Evolutionary conservation across 1,140 invertebrate species (phyloP).

Genomic region (Agrilus planipennis): DNA sequence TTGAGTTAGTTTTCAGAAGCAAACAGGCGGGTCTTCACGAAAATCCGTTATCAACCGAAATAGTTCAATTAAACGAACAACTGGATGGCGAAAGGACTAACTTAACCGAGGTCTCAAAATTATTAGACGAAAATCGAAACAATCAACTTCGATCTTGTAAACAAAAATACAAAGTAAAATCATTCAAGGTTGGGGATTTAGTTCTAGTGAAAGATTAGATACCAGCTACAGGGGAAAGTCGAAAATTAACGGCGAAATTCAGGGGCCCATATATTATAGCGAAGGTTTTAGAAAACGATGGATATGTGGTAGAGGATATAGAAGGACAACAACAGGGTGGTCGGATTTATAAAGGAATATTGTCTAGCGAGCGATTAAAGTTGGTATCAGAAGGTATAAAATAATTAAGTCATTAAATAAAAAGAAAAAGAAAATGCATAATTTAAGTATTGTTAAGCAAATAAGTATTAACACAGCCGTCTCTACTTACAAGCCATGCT

Average conservation of each 20-base stretch:
- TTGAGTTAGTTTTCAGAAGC: background rate
- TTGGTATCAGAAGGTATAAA: too few species aligned
- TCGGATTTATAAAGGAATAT: slow-evolving; percentile 1
- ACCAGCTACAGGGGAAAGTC: background rate
- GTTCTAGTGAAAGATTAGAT: background rate
- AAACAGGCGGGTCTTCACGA: background rate
- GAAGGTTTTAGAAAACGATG: slow-evolving; percentile 1
- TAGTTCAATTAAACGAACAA: background rate
- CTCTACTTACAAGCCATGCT: too few species aligned
- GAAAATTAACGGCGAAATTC: slow-evolving; percentile 1
- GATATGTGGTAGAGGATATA: slow-evolving; percentile 2
- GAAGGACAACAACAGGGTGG: background rate
- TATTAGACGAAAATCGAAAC: background rate
- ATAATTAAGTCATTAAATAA: too few species aligned
- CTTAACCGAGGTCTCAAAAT: background rate
- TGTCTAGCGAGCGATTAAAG: too few species aligned
- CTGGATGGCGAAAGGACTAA: background rate
- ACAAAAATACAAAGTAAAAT: background rate
- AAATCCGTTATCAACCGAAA: slow-evolving; percentile 2
- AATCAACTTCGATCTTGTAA: background rate
- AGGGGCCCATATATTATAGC: background rate
- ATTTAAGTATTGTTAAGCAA: too few species aligned
- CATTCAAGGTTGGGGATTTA: background rate
- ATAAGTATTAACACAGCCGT: too few species aligned
- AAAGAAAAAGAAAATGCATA: too few species aligned